Evolutionary conservation across 2,797 vertebrate species (phyloP).

Genomic region (Cottoperca gobio): DNA sequence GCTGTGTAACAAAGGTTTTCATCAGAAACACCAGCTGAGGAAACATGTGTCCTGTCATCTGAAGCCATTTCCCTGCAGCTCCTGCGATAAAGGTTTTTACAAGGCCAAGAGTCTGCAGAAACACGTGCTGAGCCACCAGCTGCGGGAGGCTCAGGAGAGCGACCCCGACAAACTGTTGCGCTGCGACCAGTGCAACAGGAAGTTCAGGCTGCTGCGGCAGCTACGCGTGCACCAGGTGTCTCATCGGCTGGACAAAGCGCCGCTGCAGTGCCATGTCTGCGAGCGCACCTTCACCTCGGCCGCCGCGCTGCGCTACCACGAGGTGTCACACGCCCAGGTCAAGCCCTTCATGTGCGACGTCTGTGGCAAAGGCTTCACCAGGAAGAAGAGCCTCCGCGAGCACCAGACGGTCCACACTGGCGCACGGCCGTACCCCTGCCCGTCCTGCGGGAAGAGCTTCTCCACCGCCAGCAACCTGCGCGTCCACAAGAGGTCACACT

Average conservation of each 20-base stretch:
- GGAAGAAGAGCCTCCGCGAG: conserved; percentile 70
- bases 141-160: conserved; percentile 57
- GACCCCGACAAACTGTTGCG: conserved; percentile 68
- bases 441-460: conserved; percentile 67
- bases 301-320: conserved; percentile 61
- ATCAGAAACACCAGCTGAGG: conserved; percentile 73
- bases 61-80: conserved; percentile 73
- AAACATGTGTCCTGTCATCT: conserved; percentile 67
- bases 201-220: conserved; percentile 63
- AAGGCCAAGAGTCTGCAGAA: conserved; percentile 57
- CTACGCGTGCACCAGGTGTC: conserved; percentile 61
- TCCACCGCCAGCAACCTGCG: conserved; percentile 74
- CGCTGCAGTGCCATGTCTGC: conserved; percentile 59
- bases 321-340: conserved; percentile 60
- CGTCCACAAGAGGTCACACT: conserved; percentile 73
- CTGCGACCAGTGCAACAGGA: conserved; percentile 67
- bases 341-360: conserved; percentile 73
- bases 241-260: conserved; percentile 54
- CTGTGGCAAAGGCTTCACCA: conserved; percentile 70
- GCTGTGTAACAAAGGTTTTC: conserved; percentile 73
- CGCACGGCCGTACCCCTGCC: conserved; percentile 65
- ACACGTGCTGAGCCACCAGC: conserved; percentile 63
- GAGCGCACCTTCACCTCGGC: conserved; percentile 66
- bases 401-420: conserved; percentile 75
- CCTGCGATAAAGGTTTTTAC: conserved; percentile 77